Base-by-base conservation (phyloP, 2,113 vertebrate genomes). In the Trichechus manatus region DNA sequence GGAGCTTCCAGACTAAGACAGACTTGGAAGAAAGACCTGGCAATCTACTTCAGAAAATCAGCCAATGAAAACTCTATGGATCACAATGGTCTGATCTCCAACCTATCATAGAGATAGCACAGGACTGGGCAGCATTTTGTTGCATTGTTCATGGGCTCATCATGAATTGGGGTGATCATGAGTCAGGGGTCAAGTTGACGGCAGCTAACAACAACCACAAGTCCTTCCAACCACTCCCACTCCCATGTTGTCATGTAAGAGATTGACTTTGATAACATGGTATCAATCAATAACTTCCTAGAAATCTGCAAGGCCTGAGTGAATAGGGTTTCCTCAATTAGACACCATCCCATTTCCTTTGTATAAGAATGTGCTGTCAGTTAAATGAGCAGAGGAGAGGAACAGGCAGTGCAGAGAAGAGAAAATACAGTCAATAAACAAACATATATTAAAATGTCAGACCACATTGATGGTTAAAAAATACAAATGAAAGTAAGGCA, bases 261-360 rank as follows among this genome's bases (percentile, higher is more conserved):
- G 50, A 83, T 10, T 87, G 75, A 36, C 68, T 91, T 27, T 92
- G 81, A 96, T 89, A 79, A 87, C 80, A 75, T 94, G 59, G 1
- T 61, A 56, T 68, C 85, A 31, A 64, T 84, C 90, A 61, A 88
- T 68, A 94, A 82, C 31, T 27, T 95, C 87, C 75, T 87, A 92
- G 92, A 86, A 80, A 39, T 44, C 93, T 94, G 47, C 5, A 50
- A 74, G 53, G 47, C 63, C 80, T 78, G 44, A 92, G 59, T 77
- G 97, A 94, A 95, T 63, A 93, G 77, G 15, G 66, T 39, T 95
- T 94, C 68, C 63, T 79, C 33, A 14, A 95, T 89, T 96, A 94
- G 75, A 77, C 59, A 72, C 22, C 31, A 59, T 89, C 59, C 83
- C 83, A 64, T 77, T 95, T 97, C 91, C 91, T 95, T 87, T 94